Evolutionary conservation across 2,797 vertebrate genomes (phyloP).

Genomic region (Takifugu ocellatus): DNA sequence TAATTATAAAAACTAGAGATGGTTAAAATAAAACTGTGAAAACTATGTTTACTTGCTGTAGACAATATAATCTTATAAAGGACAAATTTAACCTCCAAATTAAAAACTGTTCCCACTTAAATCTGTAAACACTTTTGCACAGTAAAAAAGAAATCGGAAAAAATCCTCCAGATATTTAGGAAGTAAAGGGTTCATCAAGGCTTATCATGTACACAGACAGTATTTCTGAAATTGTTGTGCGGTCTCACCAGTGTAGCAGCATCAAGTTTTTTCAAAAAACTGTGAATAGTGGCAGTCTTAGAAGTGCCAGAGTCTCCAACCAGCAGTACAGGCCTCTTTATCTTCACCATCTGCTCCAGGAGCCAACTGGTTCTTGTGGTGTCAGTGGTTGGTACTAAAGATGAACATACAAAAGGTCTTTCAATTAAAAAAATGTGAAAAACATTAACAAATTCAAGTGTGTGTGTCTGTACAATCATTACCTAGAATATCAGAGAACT

Average conservation of each 20-base stretch:
- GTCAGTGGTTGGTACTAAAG: slow-evolving; percentile 90
- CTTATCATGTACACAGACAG: too few species aligned
- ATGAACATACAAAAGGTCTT: neutral
- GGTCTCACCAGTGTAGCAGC: slow-evolving; percentile 77
- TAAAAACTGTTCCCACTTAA: too few species aligned
- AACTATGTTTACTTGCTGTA: too few species aligned
- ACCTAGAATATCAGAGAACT: slow-evolving; percentile 92
- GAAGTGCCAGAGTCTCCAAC: slow-evolving; percentile 96
- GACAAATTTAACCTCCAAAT: too few species aligned
- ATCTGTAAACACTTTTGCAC: neutral
- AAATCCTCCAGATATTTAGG: neutral
- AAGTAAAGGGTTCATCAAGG: neutral
- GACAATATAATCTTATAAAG: too few species aligned
- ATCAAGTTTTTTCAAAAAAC: slow-evolving; percentile 84
- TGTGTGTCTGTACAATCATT: slow-evolving; percentile 23
- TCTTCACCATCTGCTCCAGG: slow-evolving; percentile 88
- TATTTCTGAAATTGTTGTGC: neutral
- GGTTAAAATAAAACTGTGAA: too few species aligned
- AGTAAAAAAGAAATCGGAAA: neutral
- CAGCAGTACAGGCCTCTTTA: slow-evolving; percentile 84
- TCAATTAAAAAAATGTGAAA: neutral
- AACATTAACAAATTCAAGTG: neutral
- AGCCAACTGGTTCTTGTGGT: slow-evolving; percentile 88
- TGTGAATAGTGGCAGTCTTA: slow-evolving; percentile 92
- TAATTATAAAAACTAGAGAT: too few species aligned